Evolutionary conservation across 2,113 vertebrate species (phyloP), one percentile per base, ranked within the genome.

Genomic region (Trogon melanurus): DNA sequence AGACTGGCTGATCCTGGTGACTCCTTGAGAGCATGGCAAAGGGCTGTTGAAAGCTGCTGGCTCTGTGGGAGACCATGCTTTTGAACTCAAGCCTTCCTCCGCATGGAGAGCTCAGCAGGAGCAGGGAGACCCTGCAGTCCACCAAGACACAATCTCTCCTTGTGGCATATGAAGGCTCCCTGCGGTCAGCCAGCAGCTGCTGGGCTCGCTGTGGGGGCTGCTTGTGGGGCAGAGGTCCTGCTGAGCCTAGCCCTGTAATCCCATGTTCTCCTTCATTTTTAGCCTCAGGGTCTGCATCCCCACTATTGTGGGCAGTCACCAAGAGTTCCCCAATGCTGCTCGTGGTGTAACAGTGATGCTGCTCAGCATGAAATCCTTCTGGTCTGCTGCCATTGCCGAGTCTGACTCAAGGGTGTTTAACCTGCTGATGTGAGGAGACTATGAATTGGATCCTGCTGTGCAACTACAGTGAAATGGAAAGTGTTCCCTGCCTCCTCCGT

Each of bases 311-410:
- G 9, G 32, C 25, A 32, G 25, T 8, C 66, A 30, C 32, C 61
- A 30, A 16, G 9, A 18, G 51, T 4, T 54, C 26, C 36, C 56
- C 1, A 0, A 5, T 16, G 51, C 51, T 25, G n/a, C 34, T 60
- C 0, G 5, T 0, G 0, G 38, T 2, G 0, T 20, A 56, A 48
- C 0, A 3, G 17, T 38, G 45, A 21, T 36, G 30, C 8, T 2
- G 1, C 41, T 19, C 57, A 34, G 30, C 3, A 1, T 5, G 19
- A 88, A 60, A 50, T 36, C 57, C 53, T 45, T 85, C 16, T 54
- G 38, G 54, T 50, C 3, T 38, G 51, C 48, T 85, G 29, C 61
- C 51, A 5, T 16, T 57, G 21, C 61, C 2, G 13, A 51, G 48
- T 13, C 17, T 13, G 17, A 22, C n/a, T 54, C 0, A 0, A 51